Conservation (phyloP, 2,113 vertebrate genomes). For the Oreocharis arfaki region DNA sequence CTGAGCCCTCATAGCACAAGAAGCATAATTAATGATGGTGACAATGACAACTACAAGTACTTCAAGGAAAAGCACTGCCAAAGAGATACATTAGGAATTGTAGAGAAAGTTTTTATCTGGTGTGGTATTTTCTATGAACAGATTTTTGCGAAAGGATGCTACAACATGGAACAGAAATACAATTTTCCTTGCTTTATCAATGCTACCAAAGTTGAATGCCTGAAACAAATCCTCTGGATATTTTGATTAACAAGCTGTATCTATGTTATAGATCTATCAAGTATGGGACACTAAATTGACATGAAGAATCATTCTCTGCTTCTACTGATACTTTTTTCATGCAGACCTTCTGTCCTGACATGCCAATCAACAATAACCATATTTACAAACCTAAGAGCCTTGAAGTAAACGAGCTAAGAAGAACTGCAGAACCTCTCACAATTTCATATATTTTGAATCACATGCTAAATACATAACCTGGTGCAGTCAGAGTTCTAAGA, state of each 20-base stretch:
- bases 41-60: not conserved
- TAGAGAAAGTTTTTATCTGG: not conserved
- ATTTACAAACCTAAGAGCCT: not conserved
- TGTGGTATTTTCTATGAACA: not conserved
- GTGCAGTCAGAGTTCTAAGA: not conserved
- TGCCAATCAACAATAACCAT: not conserved
- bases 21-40: not conserved
- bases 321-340: not conserved
- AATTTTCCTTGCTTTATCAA: not conserved
- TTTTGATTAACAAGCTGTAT: not conserved
- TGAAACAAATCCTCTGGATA: not conserved
- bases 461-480: not conserved
- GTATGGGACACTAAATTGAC: not conserved
- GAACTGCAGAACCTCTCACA: not conserved
- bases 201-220: not conserved
- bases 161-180: not conserved
- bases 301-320: not conserved
- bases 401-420: not conserved
- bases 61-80: not conserved
- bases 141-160: not conserved
- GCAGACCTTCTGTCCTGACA: not conserved
- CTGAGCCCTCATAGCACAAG: not conserved
- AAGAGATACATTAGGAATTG: not conserved
- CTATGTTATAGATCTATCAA: not conserved
- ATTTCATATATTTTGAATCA: not conserved